These are phyloP conservation scores for Campoletis raptor DNA, from an alignment of 2,888 invertebrate species.

Conservation along the genomic window DNA sequence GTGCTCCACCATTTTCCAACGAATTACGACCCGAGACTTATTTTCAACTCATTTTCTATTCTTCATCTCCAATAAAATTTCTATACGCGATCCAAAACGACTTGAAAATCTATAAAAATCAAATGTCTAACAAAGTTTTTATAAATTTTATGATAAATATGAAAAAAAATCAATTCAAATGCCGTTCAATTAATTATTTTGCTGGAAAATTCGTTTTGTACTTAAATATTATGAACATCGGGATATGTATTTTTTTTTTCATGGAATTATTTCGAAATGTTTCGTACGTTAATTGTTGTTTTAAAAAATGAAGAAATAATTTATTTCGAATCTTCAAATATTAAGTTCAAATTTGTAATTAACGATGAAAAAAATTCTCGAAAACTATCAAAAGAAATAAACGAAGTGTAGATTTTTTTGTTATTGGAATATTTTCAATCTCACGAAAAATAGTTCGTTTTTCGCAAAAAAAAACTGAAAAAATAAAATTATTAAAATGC, in stretches of 20 bases:
- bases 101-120: background rate
- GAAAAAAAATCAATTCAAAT: background rate
- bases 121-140: background rate
- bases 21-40: conserved; percentile 8
- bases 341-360: background rate
- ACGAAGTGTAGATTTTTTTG: background rate
- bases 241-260: no score
- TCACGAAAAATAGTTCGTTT: background rate
- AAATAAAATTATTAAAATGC: background rate
- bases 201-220: no score
- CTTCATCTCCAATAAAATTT: background rate
- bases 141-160: background rate
- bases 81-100: background rate
- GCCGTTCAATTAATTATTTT: background rate
- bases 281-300: no score
- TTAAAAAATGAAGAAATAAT: no score
- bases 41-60: background rate
- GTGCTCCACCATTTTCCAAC: conserved; percentile 20
- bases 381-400: background rate
- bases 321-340: background rate
- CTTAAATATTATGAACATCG: no score
- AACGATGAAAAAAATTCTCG: background rate
- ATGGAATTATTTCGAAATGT: no score
- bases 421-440: background rate
- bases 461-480: no score